phyloP scores from a whole-genome alignment of 2,888 invertebrate species.

The Gymnosoma rotundatum region DNA sequence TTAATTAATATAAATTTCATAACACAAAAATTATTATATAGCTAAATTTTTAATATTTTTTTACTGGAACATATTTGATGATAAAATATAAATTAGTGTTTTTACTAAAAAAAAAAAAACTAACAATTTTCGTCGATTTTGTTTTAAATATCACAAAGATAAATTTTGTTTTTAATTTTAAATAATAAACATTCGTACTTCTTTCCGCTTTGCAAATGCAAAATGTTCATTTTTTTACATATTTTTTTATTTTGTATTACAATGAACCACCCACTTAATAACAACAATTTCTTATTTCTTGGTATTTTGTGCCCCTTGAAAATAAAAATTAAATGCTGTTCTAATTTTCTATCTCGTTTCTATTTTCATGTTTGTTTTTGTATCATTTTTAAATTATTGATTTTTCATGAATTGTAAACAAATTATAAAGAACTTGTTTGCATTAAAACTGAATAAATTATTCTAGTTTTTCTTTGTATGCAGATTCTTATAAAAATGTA shows the following conservation, averaged over 20 bases:
- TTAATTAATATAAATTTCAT: no score
- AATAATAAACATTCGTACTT: not conserved
- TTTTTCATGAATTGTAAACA: constrained; percentile 35
- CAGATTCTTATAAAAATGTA: no score
- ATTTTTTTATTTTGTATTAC: constrained; percentile 3
- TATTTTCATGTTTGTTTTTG: constrained; percentile 28
- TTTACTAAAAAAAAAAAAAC: no score
- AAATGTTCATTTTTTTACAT: constrained; percentile 15
- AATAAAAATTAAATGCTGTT: constrained; percentile 46
- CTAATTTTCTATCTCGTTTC: constrained; percentile 36
- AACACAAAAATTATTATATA: no score
- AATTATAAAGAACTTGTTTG: not conserved
- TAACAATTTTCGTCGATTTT: not conserved
- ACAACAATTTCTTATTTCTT: not conserved
- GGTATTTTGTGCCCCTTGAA: constrained; percentile 1
- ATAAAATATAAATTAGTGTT: no score
- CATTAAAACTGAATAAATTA: not conserved
- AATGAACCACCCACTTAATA: constrained; percentile 37
- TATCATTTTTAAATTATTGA: constrained; percentile 49
- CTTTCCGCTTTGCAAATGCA: constrained; percentile 3
- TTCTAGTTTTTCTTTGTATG: not conserved
- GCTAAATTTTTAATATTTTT: no score
- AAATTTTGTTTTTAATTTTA: not conserved
- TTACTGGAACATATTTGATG: no score
- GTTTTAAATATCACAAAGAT: not conserved